Conservation (phyloP, 2,888 invertebrate genomes). For the Clivina fossor region DNA sequence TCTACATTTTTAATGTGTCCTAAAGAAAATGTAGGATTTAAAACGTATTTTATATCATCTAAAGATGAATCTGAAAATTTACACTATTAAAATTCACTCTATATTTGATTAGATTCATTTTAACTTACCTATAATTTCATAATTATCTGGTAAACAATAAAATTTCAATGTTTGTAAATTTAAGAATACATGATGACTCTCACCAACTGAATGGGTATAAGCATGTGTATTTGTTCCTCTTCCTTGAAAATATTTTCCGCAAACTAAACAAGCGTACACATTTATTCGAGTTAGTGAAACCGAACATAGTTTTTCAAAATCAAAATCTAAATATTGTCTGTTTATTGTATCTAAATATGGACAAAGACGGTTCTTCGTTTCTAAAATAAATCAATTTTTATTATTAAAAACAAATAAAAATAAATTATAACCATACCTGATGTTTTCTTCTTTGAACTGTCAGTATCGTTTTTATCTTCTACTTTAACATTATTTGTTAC, state of each 20-base stretch:
- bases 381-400: no score
- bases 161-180: conserved; percentile 96
- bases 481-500: no score
- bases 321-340: conserved; percentile 94
- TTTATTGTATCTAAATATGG: conserved; percentile 99
- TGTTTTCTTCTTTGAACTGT: no score
- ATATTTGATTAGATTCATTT: neutral
- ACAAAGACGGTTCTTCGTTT: conserved; percentile 67
- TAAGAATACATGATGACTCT: conserved; percentile 96
- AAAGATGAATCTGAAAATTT: conserved; percentile 81
- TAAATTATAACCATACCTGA: no score
- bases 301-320: conserved; percentile 99
- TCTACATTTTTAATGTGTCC: conserved; percentile 84
- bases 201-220: conserved; percentile 97
- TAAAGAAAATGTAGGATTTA: conserved; percentile 92
- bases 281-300: conserved; percentile 97
- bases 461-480: no score
- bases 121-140: conserved; percentile 90
- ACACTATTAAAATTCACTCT: neutral
- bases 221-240: conserved; percentile 98
- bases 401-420: no score
- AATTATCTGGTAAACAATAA: conserved; percentile 98
- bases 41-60: conserved; percentile 97
- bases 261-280: conserved; percentile 98
- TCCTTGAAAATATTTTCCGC: conserved; percentile 98